phyloP scores from a whole-genome alignment of 2,888 invertebrate genomes.

The Xestia ashworthii region DNA sequence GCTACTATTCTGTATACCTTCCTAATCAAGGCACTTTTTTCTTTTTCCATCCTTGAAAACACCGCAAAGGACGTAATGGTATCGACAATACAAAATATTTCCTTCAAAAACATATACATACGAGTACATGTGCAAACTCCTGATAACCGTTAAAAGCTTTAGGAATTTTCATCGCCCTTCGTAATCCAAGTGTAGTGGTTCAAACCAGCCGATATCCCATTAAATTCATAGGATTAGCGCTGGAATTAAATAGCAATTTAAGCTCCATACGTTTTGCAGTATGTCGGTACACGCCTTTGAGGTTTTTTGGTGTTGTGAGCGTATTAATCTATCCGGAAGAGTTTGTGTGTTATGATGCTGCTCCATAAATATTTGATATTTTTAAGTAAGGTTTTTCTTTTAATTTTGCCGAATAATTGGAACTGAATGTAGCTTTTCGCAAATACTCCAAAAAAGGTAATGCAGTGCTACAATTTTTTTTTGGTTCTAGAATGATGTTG shows the following conservation, averaged over 20 bases:
- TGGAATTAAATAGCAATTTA: conserved; percentile 55
- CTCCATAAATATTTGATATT: not conserved
- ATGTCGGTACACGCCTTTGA: conserved; percentile 19
- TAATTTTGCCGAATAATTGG: not conserved
- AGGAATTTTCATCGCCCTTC: conserved; percentile 36
- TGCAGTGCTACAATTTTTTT: not conserved
- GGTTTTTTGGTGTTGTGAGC: conserved; percentile 21
- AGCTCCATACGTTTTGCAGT: conserved; percentile 22
- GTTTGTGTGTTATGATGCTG: not conserved
- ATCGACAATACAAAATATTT: not conserved
- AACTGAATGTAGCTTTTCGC: not conserved
- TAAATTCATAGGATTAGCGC: conserved; percentile 49
- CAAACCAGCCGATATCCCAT: conserved; percentile 47
- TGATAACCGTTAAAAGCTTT: conserved; percentile 21
- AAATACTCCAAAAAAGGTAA: not conserved
- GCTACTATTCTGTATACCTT: too few relatives aligned
- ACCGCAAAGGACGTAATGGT: not conserved
- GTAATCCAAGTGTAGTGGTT: conserved; percentile 39
- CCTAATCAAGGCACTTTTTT: not conserved
- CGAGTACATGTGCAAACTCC: not conserved
- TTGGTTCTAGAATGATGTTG: not conserved
- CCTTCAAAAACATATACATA: not conserved
- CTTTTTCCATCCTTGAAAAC: not conserved
- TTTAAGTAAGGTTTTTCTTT: not conserved
- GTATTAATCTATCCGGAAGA: conserved; percentile 4